Percentiles rank a stretch among this genome's conserved stretches.
phyloP scores from a whole-genome alignment of 2,113 vertebrate species.

The Nyctibius bracteatus region DNA sequence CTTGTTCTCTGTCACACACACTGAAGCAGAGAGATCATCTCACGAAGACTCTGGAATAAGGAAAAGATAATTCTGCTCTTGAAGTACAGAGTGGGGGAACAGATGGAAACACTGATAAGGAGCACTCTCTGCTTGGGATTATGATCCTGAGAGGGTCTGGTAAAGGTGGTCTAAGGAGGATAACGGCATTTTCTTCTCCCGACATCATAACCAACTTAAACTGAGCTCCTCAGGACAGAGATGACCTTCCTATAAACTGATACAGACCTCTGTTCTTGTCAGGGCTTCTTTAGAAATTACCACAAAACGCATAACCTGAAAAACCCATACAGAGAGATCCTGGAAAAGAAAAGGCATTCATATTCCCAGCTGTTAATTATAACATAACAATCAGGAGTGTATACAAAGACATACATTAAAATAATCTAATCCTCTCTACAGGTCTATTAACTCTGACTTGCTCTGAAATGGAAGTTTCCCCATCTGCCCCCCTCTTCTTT shows the following conservation, averaged over 20 bases:
- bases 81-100: neutral
- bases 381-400: neutral
- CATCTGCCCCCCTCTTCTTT: neutral
- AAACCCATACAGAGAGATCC: neutral
- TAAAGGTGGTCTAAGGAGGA: neutral
- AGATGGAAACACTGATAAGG: neutral
- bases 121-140: neutral
- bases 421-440: neutral
- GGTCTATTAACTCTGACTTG: neutral
- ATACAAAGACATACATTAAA: neutral
- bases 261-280: neutral
- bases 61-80: neutral
- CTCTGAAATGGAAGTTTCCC: neutral
- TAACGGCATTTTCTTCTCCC: neutral
- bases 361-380: neutral
- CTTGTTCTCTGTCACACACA: neutral
- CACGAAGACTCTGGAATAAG: neutral
- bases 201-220: neutral
- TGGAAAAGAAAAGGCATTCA: neutral
- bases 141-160: neutral
- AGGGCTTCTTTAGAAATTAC: neutral
- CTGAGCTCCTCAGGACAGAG: neutral
- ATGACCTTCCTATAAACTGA: neutral
- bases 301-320: neutral
- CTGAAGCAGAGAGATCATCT: neutral